Conservation (phyloP, 2,113 vertebrate species). For the Polyodon spathula region DNA sequence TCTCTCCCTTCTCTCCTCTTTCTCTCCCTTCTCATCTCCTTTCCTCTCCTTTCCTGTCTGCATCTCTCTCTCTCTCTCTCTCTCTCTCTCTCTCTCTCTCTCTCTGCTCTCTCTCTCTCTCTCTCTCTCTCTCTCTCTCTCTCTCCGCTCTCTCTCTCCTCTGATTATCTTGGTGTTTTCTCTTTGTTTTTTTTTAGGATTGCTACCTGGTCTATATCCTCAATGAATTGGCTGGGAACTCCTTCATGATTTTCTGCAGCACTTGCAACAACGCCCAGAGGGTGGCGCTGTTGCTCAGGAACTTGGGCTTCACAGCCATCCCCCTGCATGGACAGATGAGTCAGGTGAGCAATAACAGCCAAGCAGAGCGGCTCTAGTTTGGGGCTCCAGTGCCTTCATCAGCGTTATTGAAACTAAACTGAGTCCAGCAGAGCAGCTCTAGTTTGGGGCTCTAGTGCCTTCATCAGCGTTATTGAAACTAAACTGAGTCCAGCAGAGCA, state of each 20-base stretch:
- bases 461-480: too few species aligned
- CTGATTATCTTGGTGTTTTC: background rate
- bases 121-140: slow-evolving; percentile 7
- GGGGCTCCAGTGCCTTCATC: too few species aligned
- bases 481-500: too few species aligned
- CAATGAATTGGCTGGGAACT: slow-evolving; percentile 92
- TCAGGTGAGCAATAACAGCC: too few species aligned
- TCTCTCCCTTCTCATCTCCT: too few species aligned
- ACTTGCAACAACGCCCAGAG: slow-evolving; percentile 92
- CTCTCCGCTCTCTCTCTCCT: background rate
- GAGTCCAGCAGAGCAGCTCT: background rate
- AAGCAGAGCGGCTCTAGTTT: too few species aligned
- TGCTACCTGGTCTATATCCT: slow-evolving; percentile 93
- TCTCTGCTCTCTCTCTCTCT: background rate
- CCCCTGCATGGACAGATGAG: slow-evolving; percentile 95
- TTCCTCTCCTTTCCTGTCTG: too few species aligned
- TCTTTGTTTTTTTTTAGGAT: slow-evolving; percentile 55
- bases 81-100: too few species aligned
- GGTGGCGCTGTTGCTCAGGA: slow-evolving; percentile 80
- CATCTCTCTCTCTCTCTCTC: too few species aligned
- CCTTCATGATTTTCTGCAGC: slow-evolving; percentile 95
- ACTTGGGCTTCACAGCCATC: slow-evolving; percentile 91
- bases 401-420: too few species aligned
- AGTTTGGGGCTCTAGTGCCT: background rate
- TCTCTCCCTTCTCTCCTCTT: too few species aligned